These are phyloP conservation scores for Diarsia rubi DNA, from an alignment of 2,888 invertebrate species.

Conservation along the genomic window DNA sequence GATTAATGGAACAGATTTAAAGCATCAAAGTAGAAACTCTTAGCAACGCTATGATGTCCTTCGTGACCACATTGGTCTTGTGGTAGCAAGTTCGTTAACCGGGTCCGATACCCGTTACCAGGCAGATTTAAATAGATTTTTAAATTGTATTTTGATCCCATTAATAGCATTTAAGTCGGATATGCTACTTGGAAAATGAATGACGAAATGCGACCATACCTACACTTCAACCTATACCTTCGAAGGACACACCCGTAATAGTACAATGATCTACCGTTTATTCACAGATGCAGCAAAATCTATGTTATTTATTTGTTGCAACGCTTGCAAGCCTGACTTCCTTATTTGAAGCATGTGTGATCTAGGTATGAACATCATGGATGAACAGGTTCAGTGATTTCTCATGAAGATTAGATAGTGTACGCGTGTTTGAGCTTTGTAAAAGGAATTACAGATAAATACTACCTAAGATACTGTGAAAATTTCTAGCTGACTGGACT, in stretches of 20 bases:
- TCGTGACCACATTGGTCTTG: neutral
- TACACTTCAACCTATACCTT: neutral
- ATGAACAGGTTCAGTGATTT: slow-evolving; percentile 26
- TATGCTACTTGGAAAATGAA: neutral
- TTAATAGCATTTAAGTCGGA: neutral
- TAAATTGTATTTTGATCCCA: neutral
- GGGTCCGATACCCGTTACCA: neutral
- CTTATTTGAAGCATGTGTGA: slow-evolving; percentile 38
- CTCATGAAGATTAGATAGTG: slow-evolving; percentile 24
- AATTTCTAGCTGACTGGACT: neutral
- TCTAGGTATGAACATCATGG: neutral
- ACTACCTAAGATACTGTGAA: neutral
- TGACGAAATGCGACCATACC: neutral
- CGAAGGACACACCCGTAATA: neutral
- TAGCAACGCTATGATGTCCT: neutral
- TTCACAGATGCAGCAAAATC: neutral
- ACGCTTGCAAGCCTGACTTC: slow-evolving; percentile 4
- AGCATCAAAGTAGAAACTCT: neutral
- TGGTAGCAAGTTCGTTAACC: neutral
- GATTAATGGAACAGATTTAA: neutral
- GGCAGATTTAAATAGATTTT: too few relatives aligned
- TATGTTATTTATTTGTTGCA: neutral
- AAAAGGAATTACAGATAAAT: neutral
- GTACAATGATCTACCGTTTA: neutral
- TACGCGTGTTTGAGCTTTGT: neutral